Base-by-base conservation (phyloP, 2,113 vertebrate genomes). In the Nesoenas mayeri region DNA sequence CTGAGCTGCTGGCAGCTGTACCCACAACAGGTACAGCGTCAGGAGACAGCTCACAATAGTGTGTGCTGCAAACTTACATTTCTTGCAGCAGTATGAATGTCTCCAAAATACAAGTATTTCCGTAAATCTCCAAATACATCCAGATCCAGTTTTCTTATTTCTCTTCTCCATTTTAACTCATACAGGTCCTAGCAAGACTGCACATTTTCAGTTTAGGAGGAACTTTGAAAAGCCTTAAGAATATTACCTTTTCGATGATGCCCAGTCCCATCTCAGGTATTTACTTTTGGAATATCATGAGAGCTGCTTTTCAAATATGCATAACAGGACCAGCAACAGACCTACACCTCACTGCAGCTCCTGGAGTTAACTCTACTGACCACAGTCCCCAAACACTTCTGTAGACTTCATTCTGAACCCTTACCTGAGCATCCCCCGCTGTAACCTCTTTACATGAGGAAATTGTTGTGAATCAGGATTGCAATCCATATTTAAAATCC, bases 401-500 rank as follows among this genome's bases (percentile, higher is more conserved):
- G 12, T 38, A 89, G 71, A 61, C 32, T 28, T 87, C 3, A 2
- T 5, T 79, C 38, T 65, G n/a, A 89, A 26, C 42, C 31, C 15
- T 61, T 20, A 87, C 42, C 40, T 88, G 17, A 77, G 44, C 28
- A 66, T 54, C 38, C 24, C 24, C 24, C 1, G 0, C 56, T 58
- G 44, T n/a, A 84, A 73, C 36, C 20, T 65, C 31, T 79, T 77
- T 77, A 60, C 31, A 50, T 5, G 8, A 57, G 32, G 18, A 74
- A 53, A 69, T 60, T 77, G 66, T 79, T 19, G 31, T 58, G 66
- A 85, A 67, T 60, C 40, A 69, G n/a, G 26, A 83, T 67, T 74
- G 53, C 14, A 87, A 79, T 32, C 13, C 50, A 62, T 70, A 87
- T 66, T 92, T 93, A 51, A 93, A 92, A 93, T 79, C 10, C n/a